These are phyloP conservation scores for Oreochromis spilurus DNA, from an alignment of 2,113 vertebrate genomes.

Conservation along the genomic window DNA sequence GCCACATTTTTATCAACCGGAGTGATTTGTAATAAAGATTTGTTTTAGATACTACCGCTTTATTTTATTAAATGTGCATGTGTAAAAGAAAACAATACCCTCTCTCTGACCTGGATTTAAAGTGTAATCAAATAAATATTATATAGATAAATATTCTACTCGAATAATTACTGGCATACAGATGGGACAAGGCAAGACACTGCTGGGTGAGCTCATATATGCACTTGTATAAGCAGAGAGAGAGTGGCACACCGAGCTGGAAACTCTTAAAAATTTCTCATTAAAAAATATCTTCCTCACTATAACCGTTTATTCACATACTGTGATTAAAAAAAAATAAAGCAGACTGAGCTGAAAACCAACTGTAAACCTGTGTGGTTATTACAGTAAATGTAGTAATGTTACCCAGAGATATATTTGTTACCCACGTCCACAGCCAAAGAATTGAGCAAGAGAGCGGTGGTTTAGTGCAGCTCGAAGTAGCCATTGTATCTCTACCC, in stretches of 20 bases:
- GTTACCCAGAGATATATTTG: background rate
- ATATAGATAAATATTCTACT: background rate
- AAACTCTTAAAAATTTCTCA: background rate
- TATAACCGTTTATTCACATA: background rate
- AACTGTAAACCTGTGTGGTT: background rate
- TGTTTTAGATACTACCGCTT: fast-evolving
- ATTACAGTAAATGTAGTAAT: background rate
- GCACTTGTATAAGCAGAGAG: background rate
- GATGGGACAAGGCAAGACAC: fast-evolving
- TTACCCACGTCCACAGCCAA: too few relatives aligned
- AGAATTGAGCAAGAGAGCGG: background rate
- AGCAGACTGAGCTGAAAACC: background rate
- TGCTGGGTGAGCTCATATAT: background rate
- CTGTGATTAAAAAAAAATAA: background rate
- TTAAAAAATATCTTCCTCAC: background rate
- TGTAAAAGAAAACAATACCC: background rate
- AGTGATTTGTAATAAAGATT: background rate
- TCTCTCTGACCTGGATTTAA: background rate
- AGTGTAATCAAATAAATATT: background rate
- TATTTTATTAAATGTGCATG: background rate
- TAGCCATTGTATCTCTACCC: background rate
- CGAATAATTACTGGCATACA: background rate
- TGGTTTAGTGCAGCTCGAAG: background rate
- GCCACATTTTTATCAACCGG: background rate
- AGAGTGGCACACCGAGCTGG: fast-evolving